Evolutionary conservation across 92 coral and sea anemone species (phyloP).

Genomic region (Pocillopora grandis): DNA sequence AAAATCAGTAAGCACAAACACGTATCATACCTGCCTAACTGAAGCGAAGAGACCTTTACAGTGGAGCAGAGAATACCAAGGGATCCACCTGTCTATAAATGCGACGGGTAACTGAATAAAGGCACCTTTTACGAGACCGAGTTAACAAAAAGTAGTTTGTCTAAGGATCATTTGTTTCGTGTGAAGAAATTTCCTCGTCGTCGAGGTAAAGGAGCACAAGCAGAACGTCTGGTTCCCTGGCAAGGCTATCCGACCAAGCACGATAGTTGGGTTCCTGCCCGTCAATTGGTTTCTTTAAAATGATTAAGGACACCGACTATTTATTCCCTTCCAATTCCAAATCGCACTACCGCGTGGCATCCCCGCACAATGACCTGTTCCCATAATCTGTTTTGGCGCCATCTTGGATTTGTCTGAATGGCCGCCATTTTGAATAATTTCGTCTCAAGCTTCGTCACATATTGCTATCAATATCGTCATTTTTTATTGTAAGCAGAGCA

Average conservation of each 20-base stretch:
- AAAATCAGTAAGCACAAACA: constrained; percentile 20
- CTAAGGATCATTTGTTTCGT: constrained; percentile 30
- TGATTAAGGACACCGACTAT: constrained; percentile 18
- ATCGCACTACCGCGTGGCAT: constrained; percentile 16
- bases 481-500: too few relatives aligned
- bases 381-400: too few relatives aligned
- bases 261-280: constrained; percentile 27
- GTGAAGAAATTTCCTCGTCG: constrained; percentile 30
- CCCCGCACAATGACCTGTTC: too few relatives aligned
- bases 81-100: constrained; percentile 50
- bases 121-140: constrained; percentile 57
- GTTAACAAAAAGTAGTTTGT: constrained; percentile 24
- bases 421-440: too few relatives aligned
- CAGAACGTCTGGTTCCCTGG: constrained; percentile 30
- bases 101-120: constrained; percentile 33
- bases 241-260: constrained; percentile 43
- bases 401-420: too few relatives aligned
- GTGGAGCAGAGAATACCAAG: constrained; percentile 28
- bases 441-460: too few relatives aligned
- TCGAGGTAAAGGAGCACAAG: constrained; percentile 6
- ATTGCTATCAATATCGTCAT: too few relatives aligned
- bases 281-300: background rate
- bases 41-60: constrained; percentile 52
- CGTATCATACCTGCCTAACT: constrained; percentile 36
- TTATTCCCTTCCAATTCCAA: constrained; percentile 30